Percentiles rank a stretch among this genome's conserved stretches.
phyloP scores from a whole-genome alignment of 35 echinoderm and acorn worm genomes.

The Ptychodera flava region DNA sequence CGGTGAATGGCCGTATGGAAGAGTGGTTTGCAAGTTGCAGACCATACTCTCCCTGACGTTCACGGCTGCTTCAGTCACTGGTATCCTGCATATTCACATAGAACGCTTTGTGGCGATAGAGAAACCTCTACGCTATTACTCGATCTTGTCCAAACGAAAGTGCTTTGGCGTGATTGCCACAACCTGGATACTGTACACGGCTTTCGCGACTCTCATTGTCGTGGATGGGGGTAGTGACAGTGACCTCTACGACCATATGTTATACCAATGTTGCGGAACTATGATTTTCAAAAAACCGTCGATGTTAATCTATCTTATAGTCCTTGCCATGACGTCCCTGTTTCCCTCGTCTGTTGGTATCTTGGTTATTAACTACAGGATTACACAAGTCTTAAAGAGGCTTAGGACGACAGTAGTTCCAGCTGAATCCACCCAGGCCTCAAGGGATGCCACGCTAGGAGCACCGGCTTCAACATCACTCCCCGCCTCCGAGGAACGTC shows the following conservation, averaged over 20 bases:
- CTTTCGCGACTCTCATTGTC: background rate
- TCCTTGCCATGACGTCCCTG: background rate
- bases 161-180: background rate
- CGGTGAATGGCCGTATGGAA: background rate
- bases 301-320: background rate
- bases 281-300: background rate
- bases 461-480: background rate
- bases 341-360: background rate
- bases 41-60: background rate
- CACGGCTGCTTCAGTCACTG: background rate
- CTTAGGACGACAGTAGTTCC: background rate
- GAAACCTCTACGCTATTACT: background rate
- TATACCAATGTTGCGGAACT: background rate
- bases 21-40: background rate
- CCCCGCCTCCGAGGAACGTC: background rate
- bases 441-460: background rate
- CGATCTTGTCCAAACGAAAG: background rate
- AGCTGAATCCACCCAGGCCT: background rate
- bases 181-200: background rate
- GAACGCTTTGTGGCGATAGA: background rate
- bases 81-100: background rate
- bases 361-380: background rate
- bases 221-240: background rate
- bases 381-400: background rate
- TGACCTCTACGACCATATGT: background rate